Conservation (phyloP, 2,888 invertebrate species). For the Atrina japonica region DNA sequence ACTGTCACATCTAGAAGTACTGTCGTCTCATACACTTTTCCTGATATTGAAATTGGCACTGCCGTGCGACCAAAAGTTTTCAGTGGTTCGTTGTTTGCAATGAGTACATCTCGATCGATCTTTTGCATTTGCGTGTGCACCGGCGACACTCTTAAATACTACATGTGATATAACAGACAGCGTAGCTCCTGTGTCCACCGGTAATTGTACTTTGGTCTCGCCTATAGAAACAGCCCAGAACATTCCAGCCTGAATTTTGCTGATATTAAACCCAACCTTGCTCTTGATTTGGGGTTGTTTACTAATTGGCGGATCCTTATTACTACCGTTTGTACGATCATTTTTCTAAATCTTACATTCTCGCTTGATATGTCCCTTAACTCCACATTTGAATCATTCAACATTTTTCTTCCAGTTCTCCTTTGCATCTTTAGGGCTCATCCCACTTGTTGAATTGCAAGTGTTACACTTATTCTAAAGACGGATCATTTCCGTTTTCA, state of each 20-base stretch:
- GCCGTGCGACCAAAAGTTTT: neutral
- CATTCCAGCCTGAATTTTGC: neutral
- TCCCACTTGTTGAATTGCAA: too few species aligned
- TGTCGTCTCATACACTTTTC: neutral
- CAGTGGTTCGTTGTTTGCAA: neutral
- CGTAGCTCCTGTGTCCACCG: slow-evolving; percentile 16
- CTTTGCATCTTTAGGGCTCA: too few species aligned
- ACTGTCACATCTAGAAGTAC: too few species aligned
- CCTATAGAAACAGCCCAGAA: neutral
- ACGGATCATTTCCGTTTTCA: neutral
- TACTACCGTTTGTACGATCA: too few species aligned
- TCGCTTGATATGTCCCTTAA: neutral
- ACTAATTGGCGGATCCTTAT: neutral
- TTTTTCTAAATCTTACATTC: neutral
- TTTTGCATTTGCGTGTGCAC: neutral
- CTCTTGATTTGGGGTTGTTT: slow-evolving; percentile 1
- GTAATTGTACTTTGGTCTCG: neutral
- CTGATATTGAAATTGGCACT: neutral
- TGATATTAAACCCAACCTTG: neutral
- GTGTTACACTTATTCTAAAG: too few species aligned
- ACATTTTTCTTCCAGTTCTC: neutral
- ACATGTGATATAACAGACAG: neutral
- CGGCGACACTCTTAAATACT: neutral
- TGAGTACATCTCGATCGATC: neutral
- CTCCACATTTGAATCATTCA: neutral